A percentile compares a stretch with the other conserved stretches of the same genome.
Conservation (phyloP, 2,888 invertebrate species). For the Acrocyrtus sp. region DNA sequence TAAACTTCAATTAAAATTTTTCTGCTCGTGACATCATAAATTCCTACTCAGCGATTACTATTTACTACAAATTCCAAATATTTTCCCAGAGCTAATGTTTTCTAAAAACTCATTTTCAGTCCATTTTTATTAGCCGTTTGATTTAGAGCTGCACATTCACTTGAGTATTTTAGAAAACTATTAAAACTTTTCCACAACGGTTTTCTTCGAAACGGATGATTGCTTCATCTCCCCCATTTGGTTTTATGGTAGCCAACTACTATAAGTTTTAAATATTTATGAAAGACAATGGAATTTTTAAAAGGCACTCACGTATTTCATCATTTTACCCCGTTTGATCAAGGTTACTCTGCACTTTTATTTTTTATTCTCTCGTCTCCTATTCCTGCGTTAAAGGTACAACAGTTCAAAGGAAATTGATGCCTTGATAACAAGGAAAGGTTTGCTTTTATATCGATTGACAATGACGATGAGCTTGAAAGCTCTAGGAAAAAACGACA, state of each 20-base stretch:
- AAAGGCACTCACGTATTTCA: constrained; percentile 39
- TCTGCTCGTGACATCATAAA: neutral
- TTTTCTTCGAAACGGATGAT: neutral
- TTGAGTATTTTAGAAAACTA: neutral
- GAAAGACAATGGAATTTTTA: neutral
- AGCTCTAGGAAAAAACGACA: neutral
- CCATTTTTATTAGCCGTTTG: too few relatives aligned
- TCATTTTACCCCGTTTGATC: constrained; percentile 37
- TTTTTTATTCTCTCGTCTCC: constrained; percentile 4
- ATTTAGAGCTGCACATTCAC: neutral
- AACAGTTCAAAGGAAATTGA: constrained; percentile 48
- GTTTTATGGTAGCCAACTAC: neutral
- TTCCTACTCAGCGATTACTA: neutral
- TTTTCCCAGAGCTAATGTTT: too few relatives aligned
- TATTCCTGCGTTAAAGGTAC: constrained; percentile 22
- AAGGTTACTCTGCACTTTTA: too few relatives aligned
- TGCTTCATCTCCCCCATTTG: too few relatives aligned
- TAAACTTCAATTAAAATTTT: constrained; percentile 5
- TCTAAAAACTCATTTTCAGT: too few relatives aligned
- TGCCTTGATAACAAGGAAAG: constrained; percentile 43
- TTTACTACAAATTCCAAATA: neutral
- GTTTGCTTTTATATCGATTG: constrained; percentile 52
- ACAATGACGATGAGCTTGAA: constrained; percentile 19
- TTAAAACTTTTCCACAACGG: neutral
- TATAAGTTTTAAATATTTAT: neutral